Evolutionary conservation across 2,888 invertebrate species (phyloP).

Genomic region (Parelbella ahira): DNA sequence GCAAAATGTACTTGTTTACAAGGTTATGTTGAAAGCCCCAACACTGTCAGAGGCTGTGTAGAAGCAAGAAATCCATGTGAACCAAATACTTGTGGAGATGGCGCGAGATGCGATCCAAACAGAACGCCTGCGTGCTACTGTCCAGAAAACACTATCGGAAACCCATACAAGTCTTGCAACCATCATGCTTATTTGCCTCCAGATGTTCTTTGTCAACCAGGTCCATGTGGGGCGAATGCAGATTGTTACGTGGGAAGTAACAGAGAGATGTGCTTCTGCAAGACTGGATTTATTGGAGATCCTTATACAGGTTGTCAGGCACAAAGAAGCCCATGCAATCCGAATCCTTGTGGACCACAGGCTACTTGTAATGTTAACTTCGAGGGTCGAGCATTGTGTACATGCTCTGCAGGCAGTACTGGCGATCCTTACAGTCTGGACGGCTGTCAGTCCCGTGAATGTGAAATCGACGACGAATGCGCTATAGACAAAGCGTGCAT

Average conservation of each 20-base stretch:
- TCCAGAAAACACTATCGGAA: constrained; percentile 89
- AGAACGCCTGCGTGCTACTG: constrained; percentile 91
- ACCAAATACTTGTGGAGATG: constrained; percentile 89
- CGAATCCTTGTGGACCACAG: constrained; percentile 90
- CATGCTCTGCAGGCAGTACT: constrained; percentile 86
- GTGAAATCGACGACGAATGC: constrained; percentile 90
- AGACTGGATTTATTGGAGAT: constrained; percentile 87
- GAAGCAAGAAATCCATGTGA: constrained; percentile 90
- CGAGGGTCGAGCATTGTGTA: constrained; percentile 86
- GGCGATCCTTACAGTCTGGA: constrained; percentile 87
- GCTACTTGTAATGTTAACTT: constrained; percentile 85
- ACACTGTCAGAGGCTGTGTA: constrained; percentile 91
- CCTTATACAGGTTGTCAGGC: constrained; percentile 88
- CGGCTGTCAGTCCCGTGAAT: constrained; percentile 90
- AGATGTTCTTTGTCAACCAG: constrained; percentile 86
- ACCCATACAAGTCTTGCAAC: constrained; percentile 89
- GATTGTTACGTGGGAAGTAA: constrained; percentile 92
- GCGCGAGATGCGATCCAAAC: constrained; percentile 89
- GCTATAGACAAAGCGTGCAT: constrained; percentile 86
- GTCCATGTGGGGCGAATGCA: constrained; percentile 90
- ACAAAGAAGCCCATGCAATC: constrained; percentile 86
- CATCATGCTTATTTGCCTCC: constrained; percentile 78
- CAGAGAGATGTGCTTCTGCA: constrained; percentile 92
- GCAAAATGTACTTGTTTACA: constrained; percentile 92
- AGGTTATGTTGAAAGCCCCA: constrained; percentile 92